Percentiles rank a stretch among this genome's conserved stretches.
These are phyloP conservation scores for Pyrrhosoma nymphula DNA, from an alignment of 2,888 invertebrate genomes.

Conservation along the genomic window DNA sequence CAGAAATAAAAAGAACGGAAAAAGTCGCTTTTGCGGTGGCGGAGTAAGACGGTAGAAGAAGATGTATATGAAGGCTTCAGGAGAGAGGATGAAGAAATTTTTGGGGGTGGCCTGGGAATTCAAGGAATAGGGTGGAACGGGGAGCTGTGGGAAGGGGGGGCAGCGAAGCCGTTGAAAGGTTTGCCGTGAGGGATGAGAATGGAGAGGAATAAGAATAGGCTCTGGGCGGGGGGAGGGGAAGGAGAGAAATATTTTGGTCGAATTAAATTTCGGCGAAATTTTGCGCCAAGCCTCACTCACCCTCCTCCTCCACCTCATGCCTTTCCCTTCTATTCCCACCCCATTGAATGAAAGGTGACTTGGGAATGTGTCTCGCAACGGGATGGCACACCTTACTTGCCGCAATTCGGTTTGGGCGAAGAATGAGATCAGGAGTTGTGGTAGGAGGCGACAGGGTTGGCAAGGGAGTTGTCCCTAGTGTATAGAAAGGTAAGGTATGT, in stretches of 20 bases:
- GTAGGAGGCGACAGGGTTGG: neutral
- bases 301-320: neutral
- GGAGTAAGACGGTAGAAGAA: neutral
- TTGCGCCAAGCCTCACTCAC: neutral
- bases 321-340: neutral
- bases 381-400: neutral
- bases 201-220: neutral
- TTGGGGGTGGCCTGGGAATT: no score
- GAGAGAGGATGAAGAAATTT: no score
- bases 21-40: neutral
- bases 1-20: neutral
- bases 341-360: neutral
- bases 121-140: neutral
- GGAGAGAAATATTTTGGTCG: neutral
- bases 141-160: no score
- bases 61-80: no score
- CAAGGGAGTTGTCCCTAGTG: neutral
- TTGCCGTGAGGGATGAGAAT: no score
- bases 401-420: constrained; percentile 25
- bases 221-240: neutral
- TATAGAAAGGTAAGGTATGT: neutral
- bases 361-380: neutral
- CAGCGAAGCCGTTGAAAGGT: no score
- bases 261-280: neutral
- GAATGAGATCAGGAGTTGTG: neutral